Evolutionary conservation across 2,113 vertebrate genomes (phyloP).

Genomic region (Eubucco bourcierii): DNA sequence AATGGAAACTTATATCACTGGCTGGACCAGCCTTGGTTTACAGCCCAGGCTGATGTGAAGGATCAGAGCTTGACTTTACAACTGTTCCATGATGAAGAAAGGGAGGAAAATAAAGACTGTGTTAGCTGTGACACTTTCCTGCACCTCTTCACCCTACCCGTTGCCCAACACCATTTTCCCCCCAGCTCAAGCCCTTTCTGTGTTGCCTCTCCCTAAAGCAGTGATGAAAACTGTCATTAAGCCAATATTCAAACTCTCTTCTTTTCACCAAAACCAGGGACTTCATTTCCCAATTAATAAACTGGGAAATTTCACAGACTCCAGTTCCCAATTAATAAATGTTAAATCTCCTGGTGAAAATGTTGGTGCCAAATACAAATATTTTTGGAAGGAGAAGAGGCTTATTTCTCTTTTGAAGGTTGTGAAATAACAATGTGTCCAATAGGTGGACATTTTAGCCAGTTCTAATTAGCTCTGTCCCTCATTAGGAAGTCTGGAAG

Average conservation of each 20-base stretch:
- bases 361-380: not conserved
- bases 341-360: not conserved
- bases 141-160: not conserved
- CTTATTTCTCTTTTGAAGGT: not conserved
- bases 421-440: not conserved
- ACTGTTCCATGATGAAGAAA: not conserved
- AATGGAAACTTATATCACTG: not conserved
- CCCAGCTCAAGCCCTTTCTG: not conserved
- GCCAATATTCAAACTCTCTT: not conserved
- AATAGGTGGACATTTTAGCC: not conserved
- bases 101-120: not conserved
- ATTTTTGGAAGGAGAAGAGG: not conserved
- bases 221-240: not conserved
- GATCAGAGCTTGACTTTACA: not conserved
- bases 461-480: not conserved
- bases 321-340: not conserved
- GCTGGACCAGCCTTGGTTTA: fast-evolving
- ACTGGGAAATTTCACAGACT: too few relatives aligned
- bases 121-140: not conserved
- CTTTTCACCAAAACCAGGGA: not conserved
- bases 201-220: not conserved
- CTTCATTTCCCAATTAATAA: not conserved
- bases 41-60: not conserved
- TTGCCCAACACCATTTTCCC: not conserved
- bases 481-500: not conserved